Conservation (phyloP, 2,113 vertebrate species). For the Dinomys branickii region DNA sequence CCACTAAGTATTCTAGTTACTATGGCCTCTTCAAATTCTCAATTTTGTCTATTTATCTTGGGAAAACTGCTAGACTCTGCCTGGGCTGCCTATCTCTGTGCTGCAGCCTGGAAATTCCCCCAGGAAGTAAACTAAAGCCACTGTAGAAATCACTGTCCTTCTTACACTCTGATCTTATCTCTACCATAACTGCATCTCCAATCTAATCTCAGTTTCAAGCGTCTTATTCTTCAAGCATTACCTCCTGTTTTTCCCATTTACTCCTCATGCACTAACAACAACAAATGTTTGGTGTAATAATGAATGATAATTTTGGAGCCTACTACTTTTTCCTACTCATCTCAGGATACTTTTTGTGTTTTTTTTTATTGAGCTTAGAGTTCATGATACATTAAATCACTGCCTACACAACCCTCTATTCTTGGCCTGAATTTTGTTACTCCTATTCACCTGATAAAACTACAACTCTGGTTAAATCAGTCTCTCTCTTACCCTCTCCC, state of each 20-base stretch:
- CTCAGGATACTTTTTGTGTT: not conserved
- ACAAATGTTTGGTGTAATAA: not conserved
- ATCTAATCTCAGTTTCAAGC: not conserved
- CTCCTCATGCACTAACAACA: not conserved
- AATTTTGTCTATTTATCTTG: not conserved
- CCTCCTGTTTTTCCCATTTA: not conserved
- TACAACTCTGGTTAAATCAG: not conserved
- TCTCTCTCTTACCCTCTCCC: not conserved
- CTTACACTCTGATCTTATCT: slow-evolving; percentile 9
- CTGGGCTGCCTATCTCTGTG: not conserved
- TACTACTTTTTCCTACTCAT: not conserved
- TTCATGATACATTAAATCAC: not conserved
- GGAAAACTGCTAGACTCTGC: not conserved
- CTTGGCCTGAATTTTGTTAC: not conserved
- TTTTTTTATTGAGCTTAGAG: not conserved
- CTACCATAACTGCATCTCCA: not conserved
- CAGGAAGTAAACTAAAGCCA: not conserved
- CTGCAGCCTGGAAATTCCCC: not conserved
- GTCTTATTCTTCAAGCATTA: not conserved
- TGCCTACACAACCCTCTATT: not conserved
- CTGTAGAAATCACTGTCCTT: not conserved
- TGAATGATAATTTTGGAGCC: not conserved
- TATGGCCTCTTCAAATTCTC: not conserved
- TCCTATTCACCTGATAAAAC: not conserved
- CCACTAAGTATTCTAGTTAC: not conserved